Percentiles rank a stretch among this genome's conserved stretches.
Evolutionary conservation across 2,113 vertebrate genomes (phyloP).

Genomic region (Pangasianodon gigas): DNA sequence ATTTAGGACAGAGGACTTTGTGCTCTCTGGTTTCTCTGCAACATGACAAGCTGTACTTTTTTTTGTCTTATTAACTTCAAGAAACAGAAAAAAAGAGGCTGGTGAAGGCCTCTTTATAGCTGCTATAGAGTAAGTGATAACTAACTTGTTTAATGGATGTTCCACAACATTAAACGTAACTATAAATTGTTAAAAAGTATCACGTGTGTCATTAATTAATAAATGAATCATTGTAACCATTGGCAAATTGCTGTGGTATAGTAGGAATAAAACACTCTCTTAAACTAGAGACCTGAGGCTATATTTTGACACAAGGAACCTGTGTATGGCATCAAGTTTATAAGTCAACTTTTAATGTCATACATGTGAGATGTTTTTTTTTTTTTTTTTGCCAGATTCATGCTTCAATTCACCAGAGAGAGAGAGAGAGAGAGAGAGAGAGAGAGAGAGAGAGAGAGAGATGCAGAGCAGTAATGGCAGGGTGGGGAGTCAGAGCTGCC

Average conservation of each 20-base stretch:
- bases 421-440: neutral
- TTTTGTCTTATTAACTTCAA: neutral
- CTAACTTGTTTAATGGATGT: neutral
- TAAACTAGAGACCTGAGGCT: neutral
- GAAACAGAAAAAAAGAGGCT: neutral
- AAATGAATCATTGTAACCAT: neutral
- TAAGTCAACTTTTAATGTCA: neutral
- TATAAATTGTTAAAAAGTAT: neutral
- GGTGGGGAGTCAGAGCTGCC: neutral
- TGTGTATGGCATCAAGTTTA: neutral
- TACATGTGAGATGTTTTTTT: neutral
- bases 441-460: conserved; percentile 1
- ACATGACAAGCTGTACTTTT: neutral
- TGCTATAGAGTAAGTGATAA: neutral
- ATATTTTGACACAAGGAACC: neutral
- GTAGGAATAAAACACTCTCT: neutral
- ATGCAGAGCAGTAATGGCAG: neutral
- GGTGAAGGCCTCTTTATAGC: neutral
- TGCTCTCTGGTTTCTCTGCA: neutral
- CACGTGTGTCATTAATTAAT: neutral
- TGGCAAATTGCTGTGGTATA: neutral
- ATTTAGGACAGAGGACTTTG: neutral
- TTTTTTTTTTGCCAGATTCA: neutral
- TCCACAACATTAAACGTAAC: neutral
- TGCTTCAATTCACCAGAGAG: neutral